phyloP scores from a whole-genome alignment of 2,888 invertebrate species.

The Athalia cordata region DNA sequence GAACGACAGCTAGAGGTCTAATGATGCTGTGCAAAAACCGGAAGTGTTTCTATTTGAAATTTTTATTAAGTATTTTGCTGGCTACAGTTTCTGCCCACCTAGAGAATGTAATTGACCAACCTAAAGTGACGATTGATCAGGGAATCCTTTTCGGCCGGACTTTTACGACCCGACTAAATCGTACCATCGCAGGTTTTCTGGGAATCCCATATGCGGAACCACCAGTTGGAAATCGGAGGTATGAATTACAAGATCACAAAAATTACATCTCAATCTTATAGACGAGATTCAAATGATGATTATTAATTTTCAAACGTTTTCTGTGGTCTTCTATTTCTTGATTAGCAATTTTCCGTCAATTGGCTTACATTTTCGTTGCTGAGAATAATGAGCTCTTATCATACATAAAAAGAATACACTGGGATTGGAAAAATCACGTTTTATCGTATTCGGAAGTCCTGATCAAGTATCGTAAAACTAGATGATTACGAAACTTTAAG shows the following conservation, averaged over 20 bases:
- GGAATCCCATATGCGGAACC: conserved; percentile 16
- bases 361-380: too few species aligned
- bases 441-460: too few species aligned
- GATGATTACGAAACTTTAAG: too few species aligned
- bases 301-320: background rate
- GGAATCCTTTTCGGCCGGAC: background rate
- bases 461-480: too few species aligned
- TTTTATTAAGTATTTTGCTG: background rate
- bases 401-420: too few species aligned
- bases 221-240: conserved; percentile 17
- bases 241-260: background rate
- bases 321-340: background rate
- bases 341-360: background rate
- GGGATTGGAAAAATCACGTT: too few species aligned
- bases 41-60: background rate
- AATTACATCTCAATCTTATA: background rate
- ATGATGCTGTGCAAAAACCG: background rate
- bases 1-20: background rate
- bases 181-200: background rate
- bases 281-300: background rate
- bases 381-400: too few species aligned
- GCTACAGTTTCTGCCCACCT: background rate
- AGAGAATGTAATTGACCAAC: background rate
- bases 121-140: conserved; percentile 1
- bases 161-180: conserved; percentile 1